Conservation (phyloP, 2,113 vertebrate genomes). For the Lepisosteus oculatus region DNA sequence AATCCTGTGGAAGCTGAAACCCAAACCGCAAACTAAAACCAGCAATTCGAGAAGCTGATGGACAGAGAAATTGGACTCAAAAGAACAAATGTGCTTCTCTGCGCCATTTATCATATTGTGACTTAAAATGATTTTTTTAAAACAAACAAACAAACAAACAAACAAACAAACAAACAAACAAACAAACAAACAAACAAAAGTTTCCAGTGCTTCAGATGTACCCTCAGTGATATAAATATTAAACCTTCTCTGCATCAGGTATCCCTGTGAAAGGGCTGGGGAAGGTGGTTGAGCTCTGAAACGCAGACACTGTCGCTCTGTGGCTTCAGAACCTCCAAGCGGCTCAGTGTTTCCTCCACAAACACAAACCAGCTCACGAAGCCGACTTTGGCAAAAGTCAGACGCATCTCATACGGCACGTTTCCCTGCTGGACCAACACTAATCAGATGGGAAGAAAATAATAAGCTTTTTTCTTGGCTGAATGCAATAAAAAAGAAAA, state of each 20-base stretch:
- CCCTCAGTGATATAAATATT: background rate
- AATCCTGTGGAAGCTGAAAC: too few species aligned
- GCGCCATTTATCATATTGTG: too few species aligned
- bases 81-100: too few species aligned
- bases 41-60: too few species aligned
- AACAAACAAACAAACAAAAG: constrained; percentile 2
- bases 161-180: constrained; percentile 11
- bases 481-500: too few species aligned
- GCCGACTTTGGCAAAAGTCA: constrained; percentile 41
- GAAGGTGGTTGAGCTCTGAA: constrained; percentile 17
- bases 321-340: constrained; percentile 36
- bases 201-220: too few species aligned
- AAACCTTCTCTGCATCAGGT: background rate
- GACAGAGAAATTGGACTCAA: too few species aligned
- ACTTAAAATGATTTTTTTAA: too few species aligned
- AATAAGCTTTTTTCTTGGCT: constrained; percentile 12
- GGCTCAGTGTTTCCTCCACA: constrained; percentile 38
- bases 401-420: constrained; percentile 39
- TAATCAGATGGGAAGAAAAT: constrained; percentile 39
- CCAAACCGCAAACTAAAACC: too few species aligned
- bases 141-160: constrained; percentile 21
- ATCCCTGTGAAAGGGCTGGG: background rate
- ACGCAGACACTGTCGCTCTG: constrained; percentile 29
- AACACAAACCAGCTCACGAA: constrained; percentile 13
- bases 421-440: constrained; percentile 33